These are phyloP conservation scores for Malurus cyaneus DNA, from an alignment of 2,113 vertebrate species.

Conservation along the genomic window DNA sequence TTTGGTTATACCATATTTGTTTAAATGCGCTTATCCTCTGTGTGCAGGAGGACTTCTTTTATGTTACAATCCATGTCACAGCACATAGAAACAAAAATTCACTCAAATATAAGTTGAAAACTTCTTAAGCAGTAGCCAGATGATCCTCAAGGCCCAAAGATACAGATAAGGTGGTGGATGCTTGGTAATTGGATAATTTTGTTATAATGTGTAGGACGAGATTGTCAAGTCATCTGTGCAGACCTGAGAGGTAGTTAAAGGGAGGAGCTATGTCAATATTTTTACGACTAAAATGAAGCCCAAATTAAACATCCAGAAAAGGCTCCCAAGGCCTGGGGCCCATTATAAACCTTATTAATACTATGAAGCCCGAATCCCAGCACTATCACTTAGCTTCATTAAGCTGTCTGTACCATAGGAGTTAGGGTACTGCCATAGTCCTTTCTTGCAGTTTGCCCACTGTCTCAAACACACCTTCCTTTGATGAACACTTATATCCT, in stretches of 20 bases:
- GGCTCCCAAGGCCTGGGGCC: background rate
- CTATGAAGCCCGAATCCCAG: background rate
- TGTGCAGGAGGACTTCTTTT: background rate
- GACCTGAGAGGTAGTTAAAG: background rate
- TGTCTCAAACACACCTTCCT: background rate
- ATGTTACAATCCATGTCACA: background rate
- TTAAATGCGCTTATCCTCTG: background rate
- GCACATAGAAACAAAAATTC: background rate
- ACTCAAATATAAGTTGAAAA: background rate
- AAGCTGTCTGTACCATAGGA: background rate
- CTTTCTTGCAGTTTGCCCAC: background rate
- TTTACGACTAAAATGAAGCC: background rate
- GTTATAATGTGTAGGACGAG: background rate
- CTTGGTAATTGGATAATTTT: background rate
- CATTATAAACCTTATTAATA: background rate
- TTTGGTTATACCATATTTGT: background rate
- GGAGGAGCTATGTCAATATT: background rate
- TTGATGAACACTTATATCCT: background rate
- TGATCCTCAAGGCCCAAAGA: background rate
- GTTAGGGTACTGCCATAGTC: background rate
- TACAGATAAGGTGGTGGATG: fast-evolving
- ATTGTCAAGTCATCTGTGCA: background rate
- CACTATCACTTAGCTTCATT: background rate
- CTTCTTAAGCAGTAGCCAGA: background rate
- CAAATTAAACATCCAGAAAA: background rate